Evolutionary conservation across 2,888 invertebrate species (phyloP).

Genomic region (Dioctria linearis): DNA sequence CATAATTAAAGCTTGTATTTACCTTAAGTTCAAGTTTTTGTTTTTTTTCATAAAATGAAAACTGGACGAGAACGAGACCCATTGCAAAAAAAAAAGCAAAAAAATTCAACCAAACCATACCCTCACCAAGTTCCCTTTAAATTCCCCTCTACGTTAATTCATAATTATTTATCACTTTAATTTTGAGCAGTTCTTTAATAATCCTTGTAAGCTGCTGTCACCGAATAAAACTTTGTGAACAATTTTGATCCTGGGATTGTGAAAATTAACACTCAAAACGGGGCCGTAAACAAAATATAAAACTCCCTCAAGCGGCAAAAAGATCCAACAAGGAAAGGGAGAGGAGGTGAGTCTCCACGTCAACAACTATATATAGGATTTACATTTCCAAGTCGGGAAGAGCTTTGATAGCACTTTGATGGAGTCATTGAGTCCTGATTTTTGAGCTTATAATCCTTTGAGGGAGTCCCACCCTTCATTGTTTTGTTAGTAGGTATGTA

Average conservation of each 20-base stretch:
- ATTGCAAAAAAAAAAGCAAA: too few species aligned
- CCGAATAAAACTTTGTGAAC: constrained; percentile 21
- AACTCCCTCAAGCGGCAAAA: constrained; percentile 29
- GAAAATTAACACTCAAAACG: constrained; percentile 27
- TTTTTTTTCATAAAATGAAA: too few species aligned
- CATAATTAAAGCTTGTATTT: too few species aligned
- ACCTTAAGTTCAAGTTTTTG: too few species aligned
- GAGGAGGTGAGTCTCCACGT: background rate
- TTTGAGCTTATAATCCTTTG: constrained; percentile 20
- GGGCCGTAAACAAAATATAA: constrained; percentile 7
- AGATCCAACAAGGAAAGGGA: background rate
- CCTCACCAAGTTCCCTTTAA: too few species aligned
- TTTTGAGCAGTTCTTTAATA: background rate
- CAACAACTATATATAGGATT: background rate
- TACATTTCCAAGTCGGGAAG: constrained; percentile 26
- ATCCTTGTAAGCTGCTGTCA: constrained; percentile 3
- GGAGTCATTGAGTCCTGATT: constrained; percentile 23
- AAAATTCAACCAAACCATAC: too few species aligned
- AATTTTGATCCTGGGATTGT: constrained; percentile 34
- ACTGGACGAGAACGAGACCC: too few species aligned
- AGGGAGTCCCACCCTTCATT: constrained; percentile 17
- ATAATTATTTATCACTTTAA: background rate
- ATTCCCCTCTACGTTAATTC: too few species aligned
- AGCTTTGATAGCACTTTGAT: constrained; percentile 35
- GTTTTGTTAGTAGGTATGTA: background rate